Conservation (phyloP, 2,797 vertebrate species). For the Iguana delicatissima region DNA sequence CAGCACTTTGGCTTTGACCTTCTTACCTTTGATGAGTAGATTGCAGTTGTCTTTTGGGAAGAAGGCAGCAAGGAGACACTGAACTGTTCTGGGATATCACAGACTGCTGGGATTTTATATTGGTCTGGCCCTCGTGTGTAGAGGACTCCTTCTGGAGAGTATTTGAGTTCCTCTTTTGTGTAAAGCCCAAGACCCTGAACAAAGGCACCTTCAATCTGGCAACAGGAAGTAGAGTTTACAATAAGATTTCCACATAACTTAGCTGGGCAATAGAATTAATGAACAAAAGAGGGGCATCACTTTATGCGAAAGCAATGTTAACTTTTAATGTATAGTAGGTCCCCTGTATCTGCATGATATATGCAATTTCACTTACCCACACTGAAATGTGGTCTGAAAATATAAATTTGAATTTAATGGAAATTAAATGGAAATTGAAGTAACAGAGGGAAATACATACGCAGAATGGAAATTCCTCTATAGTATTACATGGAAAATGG, state of each 20-base stretch:
- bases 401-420: too few species aligned
- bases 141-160: slow-evolving; percentile 84
- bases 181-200: slow-evolving; percentile 88
- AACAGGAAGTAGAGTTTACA: slow-evolving; percentile 40
- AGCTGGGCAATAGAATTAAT: neutral
- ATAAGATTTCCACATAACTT: neutral
- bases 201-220: slow-evolving; percentile 89
- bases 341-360: too few species aligned
- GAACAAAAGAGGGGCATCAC: neutral
- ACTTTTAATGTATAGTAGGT: neutral
- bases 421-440: too few species aligned
- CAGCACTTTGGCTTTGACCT: neutral
- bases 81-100: slow-evolving; percentile 86
- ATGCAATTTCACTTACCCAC: too few species aligned
- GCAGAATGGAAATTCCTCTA: too few species aligned
- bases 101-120: slow-evolving; percentile 89
- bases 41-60: slow-evolving; percentile 84
- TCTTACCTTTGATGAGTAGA: slow-evolving; percentile 91
- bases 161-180: slow-evolving; percentile 89
- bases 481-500: too few species aligned
- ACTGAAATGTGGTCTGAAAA: too few species aligned
- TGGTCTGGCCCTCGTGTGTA: slow-evolving; percentile 85
- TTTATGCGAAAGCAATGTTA: neutral
- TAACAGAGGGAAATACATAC: too few species aligned
- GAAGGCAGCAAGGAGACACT: slow-evolving; percentile 84